Percentiles rank a stretch among this genome's conserved stretches.
phyloP scores from a whole-genome alignment of 1,140 invertebrate genomes.

The Hypothenemus hampei region DNA sequence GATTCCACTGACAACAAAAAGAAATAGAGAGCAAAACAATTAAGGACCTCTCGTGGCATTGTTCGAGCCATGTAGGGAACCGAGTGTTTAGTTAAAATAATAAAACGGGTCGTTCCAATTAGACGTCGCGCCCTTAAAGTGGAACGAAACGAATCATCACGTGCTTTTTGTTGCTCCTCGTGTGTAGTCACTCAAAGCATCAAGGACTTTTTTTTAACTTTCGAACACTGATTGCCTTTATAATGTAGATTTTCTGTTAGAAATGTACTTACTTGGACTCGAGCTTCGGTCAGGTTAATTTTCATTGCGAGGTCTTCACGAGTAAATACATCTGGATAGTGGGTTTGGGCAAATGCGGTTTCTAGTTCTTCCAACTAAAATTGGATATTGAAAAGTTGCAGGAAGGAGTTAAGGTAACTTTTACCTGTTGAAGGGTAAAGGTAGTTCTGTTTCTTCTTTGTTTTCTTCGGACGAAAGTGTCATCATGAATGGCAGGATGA shows the following conservation, averaged over 20 bases:
- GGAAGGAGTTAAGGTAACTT: too few relatives aligned
- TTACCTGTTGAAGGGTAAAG: constrained; percentile 93
- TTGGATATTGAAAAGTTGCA: too few relatives aligned
- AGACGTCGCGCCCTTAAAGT: too few relatives aligned
- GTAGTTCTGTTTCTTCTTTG: constrained; percentile 94
- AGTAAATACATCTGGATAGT: constrained; percentile 97
- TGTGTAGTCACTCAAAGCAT: too few relatives aligned
- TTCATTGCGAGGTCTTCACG: constrained; percentile 97
- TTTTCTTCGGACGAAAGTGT: constrained; percentile 92
- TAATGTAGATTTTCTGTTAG: background rate
- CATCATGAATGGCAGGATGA: constrained; percentile 92
- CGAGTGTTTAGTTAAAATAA: too few relatives aligned
- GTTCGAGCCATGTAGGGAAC: too few relatives aligned
- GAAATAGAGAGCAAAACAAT: background rate
- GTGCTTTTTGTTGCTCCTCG: too few relatives aligned
- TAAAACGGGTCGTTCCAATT: too few relatives aligned
- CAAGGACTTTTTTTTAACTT: background rate
- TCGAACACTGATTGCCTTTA: background rate
- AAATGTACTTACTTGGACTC: constrained; percentile 83
- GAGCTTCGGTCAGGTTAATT: constrained; percentile 94
- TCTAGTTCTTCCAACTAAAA: constrained; percentile 89
- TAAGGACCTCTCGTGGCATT: too few relatives aligned
- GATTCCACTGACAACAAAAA: background rate
- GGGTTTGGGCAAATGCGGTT: constrained; percentile 94
- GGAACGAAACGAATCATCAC: too few relatives aligned